phyloP scores from a whole-genome alignment of 1,140 invertebrate species.

The Cydia splendana region DNA sequence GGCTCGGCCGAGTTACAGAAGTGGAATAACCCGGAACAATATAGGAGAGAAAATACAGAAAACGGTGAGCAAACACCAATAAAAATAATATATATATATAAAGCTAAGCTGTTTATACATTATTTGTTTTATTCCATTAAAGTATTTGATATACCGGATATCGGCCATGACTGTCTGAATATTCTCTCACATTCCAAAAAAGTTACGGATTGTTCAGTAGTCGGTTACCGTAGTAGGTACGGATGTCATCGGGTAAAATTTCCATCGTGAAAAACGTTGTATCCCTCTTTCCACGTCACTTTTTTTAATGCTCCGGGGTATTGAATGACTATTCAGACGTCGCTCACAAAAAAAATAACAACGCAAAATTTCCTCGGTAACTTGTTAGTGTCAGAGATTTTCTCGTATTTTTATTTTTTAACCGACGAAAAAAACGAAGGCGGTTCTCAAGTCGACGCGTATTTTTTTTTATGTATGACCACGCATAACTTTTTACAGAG shows the following conservation, averaged over 20 bases:
- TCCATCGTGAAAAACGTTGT: not conserved
- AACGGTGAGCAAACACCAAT: not conserved
- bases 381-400: not conserved
- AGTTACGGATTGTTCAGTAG: not conserved
- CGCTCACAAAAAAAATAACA: too few relatives aligned
- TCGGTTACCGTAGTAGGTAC: too few relatives aligned
- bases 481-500: too few relatives aligned
- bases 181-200: not conserved
- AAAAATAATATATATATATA: not conserved
- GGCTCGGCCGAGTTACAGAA: slow-evolving; percentile 37
- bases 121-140: too few relatives aligned
- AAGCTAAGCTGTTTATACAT: not conserved
- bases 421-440: too few relatives aligned
- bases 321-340: too few relatives aligned
- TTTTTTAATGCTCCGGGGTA: not conserved
- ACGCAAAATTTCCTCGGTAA: not conserved
- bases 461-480: too few relatives aligned
- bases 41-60: not conserved
- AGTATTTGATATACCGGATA: too few relatives aligned
- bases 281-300: not conserved
- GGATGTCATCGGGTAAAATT: not conserved
- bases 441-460: too few relatives aligned
- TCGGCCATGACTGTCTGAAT: too few relatives aligned
- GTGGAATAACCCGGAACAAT: slow-evolving; percentile 41
- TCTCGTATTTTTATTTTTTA: not conserved